A percentile compares a stretch with the other conserved stretches of the same genome.
Evolutionary conservation across 1,140 invertebrate species (phyloP).

Genomic region (Brachionus angularis): DNA sequence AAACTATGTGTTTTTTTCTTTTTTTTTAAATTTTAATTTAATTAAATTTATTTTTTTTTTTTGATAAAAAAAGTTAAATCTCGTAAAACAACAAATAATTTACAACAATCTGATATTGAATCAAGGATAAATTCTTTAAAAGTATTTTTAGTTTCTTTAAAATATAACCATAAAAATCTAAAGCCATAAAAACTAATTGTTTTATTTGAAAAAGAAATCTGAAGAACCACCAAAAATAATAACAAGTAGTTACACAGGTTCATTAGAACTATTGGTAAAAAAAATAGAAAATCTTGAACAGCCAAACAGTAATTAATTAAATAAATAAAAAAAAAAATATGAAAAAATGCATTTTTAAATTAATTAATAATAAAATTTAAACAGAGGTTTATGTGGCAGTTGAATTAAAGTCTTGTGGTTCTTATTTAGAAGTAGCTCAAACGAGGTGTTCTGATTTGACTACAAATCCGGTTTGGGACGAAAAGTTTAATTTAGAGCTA

Average conservation of each 20-base stretch:
- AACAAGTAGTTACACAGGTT: slow-evolving; percentile 27
- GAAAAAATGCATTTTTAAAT: background rate
- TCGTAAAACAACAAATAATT: slow-evolving; percentile 23
- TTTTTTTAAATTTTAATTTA: background rate
- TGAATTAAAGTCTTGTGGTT: slow-evolving; percentile 36
- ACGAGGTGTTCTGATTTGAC: slow-evolving; percentile 21
- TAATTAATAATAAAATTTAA: background rate
- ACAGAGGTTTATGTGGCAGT: slow-evolving; percentile 34
- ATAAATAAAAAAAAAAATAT: background rate
- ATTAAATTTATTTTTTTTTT: background rate
- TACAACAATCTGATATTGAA: slow-evolving; percentile 37
- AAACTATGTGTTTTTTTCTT: slow-evolving; percentile 14
- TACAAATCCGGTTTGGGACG: slow-evolving; percentile 29
- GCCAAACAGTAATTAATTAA: slow-evolving; percentile 3
- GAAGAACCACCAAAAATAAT: slow-evolving; percentile 40
- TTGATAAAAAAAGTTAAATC: slow-evolving; percentile 40
- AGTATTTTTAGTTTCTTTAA: background rate
- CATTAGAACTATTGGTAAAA: slow-evolving; percentile 16
- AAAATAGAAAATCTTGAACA: slow-evolving; percentile 25
- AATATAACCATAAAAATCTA: no score
- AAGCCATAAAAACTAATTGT: no score
- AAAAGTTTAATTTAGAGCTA: slow-evolving; percentile 40
- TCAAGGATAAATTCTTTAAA: slow-evolving; percentile 31
- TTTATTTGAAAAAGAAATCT: slow-evolving; percentile 22
- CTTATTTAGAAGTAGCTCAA: slow-evolving; percentile 42